Conservation (phyloP, 2,113 vertebrate species). For the Tamias sibiricus region DNA sequence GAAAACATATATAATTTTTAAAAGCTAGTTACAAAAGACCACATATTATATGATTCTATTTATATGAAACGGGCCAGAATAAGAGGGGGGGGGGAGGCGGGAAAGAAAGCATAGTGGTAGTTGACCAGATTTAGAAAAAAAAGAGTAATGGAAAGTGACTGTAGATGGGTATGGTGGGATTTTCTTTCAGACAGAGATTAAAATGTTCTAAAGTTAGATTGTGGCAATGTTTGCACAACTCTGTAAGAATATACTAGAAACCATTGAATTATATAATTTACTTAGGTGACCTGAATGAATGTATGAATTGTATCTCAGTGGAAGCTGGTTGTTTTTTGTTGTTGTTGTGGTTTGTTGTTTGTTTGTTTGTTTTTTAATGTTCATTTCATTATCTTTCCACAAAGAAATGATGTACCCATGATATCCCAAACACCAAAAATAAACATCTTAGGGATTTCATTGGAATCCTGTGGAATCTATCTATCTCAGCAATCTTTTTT, state of each 20-base stretch:
- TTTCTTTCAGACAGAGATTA: not conserved
- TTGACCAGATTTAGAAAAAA: not conserved
- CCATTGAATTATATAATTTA: not conserved
- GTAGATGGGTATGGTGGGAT: not conserved
- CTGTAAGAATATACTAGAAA: not conserved
- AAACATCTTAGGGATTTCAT: not conserved
- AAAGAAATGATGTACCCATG: not conserved
- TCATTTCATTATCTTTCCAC: not conserved
- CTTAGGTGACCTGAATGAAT: not conserved
- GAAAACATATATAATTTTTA: not conserved
- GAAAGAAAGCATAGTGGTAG: not conserved
- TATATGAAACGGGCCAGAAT: not conserved
- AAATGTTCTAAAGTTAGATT: conserved; percentile 14
- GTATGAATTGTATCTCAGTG: not conserved
- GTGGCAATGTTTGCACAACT: not conserved
- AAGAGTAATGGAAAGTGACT: not conserved
- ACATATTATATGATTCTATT: not conserved
- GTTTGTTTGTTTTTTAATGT: not conserved
- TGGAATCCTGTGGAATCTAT: not conserved
- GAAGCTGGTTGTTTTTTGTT: too few species aligned
- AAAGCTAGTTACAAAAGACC: not conserved
- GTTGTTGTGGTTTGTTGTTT: too few species aligned
- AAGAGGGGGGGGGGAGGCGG: not conserved
- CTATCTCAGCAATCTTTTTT: not conserved
- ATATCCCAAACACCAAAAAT: not conserved